A percentile compares a stretch with the other conserved stretches of the same genome.
phyloP scores from a whole-genome alignment of 2,113 vertebrate genomes.

The Cheilinus undulatus region DNA sequence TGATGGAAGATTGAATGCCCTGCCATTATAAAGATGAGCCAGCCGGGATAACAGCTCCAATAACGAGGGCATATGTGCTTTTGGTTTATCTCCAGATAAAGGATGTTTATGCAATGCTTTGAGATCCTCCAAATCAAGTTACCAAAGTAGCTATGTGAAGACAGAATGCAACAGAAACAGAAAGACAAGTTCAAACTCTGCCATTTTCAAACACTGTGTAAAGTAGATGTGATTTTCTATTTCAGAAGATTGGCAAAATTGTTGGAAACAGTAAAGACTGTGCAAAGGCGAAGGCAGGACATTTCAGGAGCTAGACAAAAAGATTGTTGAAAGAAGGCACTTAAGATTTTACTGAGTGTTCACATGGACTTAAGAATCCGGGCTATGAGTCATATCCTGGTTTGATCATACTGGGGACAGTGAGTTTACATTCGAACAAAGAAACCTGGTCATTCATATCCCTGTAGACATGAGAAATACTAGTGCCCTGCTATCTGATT shows the following conservation, averaged over 20 bases:
- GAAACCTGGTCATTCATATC: too few relatives aligned
- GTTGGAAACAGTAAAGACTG: not conserved
- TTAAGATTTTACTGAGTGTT: too few relatives aligned
- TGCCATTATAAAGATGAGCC: not conserved
- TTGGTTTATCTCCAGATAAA: not conserved
- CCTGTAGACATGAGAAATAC: too few relatives aligned
- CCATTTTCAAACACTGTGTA: not conserved
- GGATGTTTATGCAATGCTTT: not conserved
- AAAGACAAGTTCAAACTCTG: not conserved
- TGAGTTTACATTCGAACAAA: too few relatives aligned
- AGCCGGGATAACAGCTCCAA: not conserved
- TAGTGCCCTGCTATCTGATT: too few relatives aligned
- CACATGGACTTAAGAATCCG: too few relatives aligned
- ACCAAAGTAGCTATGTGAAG: not conserved
- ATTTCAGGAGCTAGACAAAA: not conserved
- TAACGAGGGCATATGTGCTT: not conserved
- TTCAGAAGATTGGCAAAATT: not conserved
- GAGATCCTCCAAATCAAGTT: not conserved
- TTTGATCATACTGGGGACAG: too few relatives aligned
- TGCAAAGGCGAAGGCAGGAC: not conserved
- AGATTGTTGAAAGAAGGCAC: not conserved
- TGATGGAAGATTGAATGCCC: not conserved
- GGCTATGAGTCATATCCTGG: too few relatives aligned
- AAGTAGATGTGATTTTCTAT: not conserved
- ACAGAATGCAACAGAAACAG: not conserved